Evolutionary conservation across 2,113 vertebrate genomes (phyloP).

Genomic region (Corynorhinus townsendii): DNA sequence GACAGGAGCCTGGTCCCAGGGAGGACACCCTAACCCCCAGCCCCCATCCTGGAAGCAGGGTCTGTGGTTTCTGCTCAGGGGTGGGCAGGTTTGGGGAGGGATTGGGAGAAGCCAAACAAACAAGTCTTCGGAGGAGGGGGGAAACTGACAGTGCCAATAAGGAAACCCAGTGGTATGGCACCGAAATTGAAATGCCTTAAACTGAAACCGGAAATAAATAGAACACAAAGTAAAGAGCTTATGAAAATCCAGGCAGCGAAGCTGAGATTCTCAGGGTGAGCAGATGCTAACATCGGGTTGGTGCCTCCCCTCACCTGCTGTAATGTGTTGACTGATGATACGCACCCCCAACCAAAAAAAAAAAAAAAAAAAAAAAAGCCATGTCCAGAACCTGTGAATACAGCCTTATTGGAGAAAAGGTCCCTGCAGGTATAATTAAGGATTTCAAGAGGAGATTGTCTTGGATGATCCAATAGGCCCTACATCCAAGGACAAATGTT

Average conservation of each 20-base stretch:
- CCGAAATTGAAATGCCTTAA: not conserved
- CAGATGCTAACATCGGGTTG: not conserved
- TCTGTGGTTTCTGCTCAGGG: not conserved
- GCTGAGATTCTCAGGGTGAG: not conserved
- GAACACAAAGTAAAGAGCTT: not conserved
- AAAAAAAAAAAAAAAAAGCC: not conserved
- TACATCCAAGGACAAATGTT: not conserved
- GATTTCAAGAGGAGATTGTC: not conserved
- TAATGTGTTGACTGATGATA: not conserved
- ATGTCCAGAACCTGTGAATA: not conserved
- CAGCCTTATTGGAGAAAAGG: not conserved
- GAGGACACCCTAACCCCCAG: not conserved
- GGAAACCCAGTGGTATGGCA: not conserved
- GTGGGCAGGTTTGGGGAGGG: not conserved
- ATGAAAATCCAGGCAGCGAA: not conserved
- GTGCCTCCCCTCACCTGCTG: fast-evolving
- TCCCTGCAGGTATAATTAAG: not conserved
- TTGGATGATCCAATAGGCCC: not conserved
- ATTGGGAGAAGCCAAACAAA: too few relatives aligned
- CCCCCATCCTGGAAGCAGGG: not conserved
- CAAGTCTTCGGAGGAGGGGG: not conserved
- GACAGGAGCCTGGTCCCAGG: not conserved
- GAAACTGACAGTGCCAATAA: not conserved
- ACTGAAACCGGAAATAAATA: not conserved
- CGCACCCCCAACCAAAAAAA: fast-evolving